A percentile compares a stretch with the other conserved stretches of the same genome.
These are phyloP conservation scores for Nothoprocta perdicaria DNA, from an alignment of 2,113 vertebrate species.

Conservation along the genomic window DNA sequence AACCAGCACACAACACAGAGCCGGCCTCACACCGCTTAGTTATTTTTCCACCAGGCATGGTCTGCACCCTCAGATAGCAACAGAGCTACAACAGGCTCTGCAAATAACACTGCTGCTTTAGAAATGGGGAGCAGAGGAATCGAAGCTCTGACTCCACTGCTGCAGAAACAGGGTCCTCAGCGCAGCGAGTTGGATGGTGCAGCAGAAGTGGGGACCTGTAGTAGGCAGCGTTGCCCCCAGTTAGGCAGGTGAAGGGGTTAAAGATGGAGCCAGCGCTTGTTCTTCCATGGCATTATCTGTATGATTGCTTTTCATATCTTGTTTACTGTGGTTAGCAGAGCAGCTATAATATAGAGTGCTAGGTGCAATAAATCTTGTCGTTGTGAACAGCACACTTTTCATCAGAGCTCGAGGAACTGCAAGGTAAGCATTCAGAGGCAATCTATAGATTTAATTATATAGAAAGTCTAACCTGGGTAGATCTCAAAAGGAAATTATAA, in stretches of 20 bases:
- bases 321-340: slow-evolving; percentile 73
- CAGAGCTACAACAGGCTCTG: neutral
- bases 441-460: slow-evolving; percentile 65
- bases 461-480: slow-evolving; percentile 26
- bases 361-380: slow-evolving; percentile 74
- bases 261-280: slow-evolving; percentile 7
- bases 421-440: slow-evolving; percentile 66
- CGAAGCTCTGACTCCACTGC: neutral
- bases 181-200: neutral
- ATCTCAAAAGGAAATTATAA: slow-evolving; percentile 37
- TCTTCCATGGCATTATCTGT: slow-evolving; percentile 62
- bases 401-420: slow-evolving; percentile 54
- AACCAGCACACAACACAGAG: neutral
- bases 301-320: slow-evolving; percentile 76
- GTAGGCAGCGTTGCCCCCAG: neutral
- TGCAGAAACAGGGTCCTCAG: neutral
- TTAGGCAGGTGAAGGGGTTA: slow-evolving; percentile 60
- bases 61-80: neutral
- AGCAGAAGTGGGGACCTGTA: rapidly evolving
- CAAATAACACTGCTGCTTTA: neutral
- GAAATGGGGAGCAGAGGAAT: neutral
- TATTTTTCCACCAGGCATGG: neutral
- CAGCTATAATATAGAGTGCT: slow-evolving; percentile 64
- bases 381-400: slow-evolving; percentile 44
- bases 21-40: neutral